phyloP scores from a whole-genome alignment of 2,113 vertebrate species.

The Parus major region DNA sequence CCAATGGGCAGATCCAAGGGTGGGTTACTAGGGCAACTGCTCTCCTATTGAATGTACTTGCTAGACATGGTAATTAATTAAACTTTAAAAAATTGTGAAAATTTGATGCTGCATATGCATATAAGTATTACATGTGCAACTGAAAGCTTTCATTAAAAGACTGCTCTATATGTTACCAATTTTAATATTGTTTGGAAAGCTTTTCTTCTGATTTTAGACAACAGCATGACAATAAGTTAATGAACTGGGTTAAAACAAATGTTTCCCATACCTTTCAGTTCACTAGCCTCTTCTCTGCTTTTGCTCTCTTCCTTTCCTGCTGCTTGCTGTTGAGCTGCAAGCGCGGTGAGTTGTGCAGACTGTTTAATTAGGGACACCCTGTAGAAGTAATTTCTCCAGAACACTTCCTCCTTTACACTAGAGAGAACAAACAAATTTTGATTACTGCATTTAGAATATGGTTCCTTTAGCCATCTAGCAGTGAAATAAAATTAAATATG shows the following conservation, averaged over 20 bases:
- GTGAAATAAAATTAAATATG: not conserved
- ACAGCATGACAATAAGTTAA: not conserved
- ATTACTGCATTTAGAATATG: not conserved
- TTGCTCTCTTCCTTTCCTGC: conserved; percentile 73
- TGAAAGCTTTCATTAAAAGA: not conserved
- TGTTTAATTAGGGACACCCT: conserved; percentile 96
- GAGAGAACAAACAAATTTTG: conserved; percentile 2
- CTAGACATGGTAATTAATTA: not conserved
- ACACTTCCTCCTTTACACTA: conserved; percentile 94
- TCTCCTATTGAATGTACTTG: not conserved
- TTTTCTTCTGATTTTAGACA: not conserved
- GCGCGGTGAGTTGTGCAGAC: conserved; percentile 92
- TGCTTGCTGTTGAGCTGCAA: conserved; percentile 91
- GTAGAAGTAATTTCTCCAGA: conserved; percentile 99
- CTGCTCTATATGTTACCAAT: not conserved
- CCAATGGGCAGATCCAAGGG: not conserved
- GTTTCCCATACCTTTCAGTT: conserved; percentile 79
- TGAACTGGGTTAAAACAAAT: not conserved
- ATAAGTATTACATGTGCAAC: not conserved
- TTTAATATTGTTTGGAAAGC: not conserved
- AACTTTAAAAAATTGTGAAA: not conserved
- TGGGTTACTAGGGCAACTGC: not conserved
- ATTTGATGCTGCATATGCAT: not conserved
- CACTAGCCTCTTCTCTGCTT: conserved; percentile 62
- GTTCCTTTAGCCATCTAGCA: not conserved